These are phyloP conservation scores for Cyprinodon tularosa DNA, from an alignment of 2,113 vertebrate genomes.

Conservation along the genomic window DNA sequence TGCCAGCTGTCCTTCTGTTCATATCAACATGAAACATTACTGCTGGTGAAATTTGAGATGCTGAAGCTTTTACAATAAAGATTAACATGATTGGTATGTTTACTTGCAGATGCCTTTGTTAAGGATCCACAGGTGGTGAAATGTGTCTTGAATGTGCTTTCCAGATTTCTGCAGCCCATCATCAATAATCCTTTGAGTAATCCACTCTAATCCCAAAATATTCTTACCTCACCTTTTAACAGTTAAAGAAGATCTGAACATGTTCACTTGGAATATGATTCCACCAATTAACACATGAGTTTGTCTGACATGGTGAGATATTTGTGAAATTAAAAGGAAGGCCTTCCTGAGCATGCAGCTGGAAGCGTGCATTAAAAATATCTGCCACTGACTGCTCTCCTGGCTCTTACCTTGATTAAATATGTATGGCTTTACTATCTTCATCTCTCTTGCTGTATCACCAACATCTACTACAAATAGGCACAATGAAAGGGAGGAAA, in stretches of 20 bases:
- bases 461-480: neutral
- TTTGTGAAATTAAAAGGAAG: constrained; percentile 5
- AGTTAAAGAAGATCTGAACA: constrained; percentile 48
- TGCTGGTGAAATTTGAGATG: constrained; percentile 20
- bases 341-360: neutral
- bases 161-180: constrained; percentile 52
- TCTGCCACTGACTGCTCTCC: constrained; percentile 11
- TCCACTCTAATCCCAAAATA: constrained; percentile 56
- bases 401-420: constrained; percentile 26
- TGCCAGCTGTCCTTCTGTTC: constrained; percentile 46
- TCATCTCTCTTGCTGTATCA: neutral
- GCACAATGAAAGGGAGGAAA: constrained; percentile 22
- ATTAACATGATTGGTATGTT: neutral
- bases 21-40: constrained; percentile 26
- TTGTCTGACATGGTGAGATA: constrained; percentile 6
- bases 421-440: constrained; percentile 13
- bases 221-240: constrained; percentile 46
- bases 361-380: neutral
- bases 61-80: constrained; percentile 5
- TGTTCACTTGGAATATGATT: constrained; percentile 36
- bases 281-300: constrained; percentile 46
- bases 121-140: constrained; percentile 3
- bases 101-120: neutral
- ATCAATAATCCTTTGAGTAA: constrained; percentile 59
- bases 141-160: constrained; percentile 45